These are phyloP conservation scores for Theocolax elegans DNA, from an alignment of 1,140 invertebrate genomes.

Conservation along the genomic window DNA sequence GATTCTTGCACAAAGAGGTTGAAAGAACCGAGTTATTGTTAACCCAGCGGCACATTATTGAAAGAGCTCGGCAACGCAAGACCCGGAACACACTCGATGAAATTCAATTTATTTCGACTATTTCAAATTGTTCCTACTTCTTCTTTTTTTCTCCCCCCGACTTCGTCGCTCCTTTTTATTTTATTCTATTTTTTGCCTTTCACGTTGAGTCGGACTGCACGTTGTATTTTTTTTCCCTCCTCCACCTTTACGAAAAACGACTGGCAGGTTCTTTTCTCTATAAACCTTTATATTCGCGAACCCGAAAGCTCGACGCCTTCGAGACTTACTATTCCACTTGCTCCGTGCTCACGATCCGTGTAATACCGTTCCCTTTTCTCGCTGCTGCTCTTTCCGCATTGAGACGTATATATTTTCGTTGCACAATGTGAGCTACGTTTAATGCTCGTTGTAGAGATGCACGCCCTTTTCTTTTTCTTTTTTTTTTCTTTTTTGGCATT, in stretches of 20 bases:
- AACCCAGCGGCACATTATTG: background rate
- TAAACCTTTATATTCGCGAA: background rate
- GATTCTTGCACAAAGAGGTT: too few relatives aligned
- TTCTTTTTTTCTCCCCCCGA: background rate
- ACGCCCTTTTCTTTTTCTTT: background rate
- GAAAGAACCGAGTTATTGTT: too few relatives aligned
- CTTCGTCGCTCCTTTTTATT: background rate
- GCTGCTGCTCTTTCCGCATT: background rate
- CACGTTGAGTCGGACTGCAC: too few relatives aligned
- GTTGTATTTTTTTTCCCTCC: too few relatives aligned
- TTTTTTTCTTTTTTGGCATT: background rate
- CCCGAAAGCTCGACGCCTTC: background rate
- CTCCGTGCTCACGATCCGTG: constrained; percentile 6
- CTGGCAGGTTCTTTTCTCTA: too few relatives aligned
- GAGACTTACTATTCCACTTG: constrained; percentile 4
- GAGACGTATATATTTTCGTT: background rate
- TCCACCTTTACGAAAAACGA: too few relatives aligned
- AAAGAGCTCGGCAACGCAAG: background rate
- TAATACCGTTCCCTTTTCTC: constrained; percentile 6
- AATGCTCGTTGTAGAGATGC: too few relatives aligned
- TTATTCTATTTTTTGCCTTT: too few relatives aligned
- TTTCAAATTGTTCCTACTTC: constrained; percentile 11
- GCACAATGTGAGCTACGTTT: too few relatives aligned
- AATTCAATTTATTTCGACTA: constrained; percentile 20
- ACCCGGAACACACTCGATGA: background rate